Evolutionary conservation across 2,888 invertebrate species (phyloP), one percentile per base, ranked within the genome.

Genomic region (Rhamnusium bicolor): DNA sequence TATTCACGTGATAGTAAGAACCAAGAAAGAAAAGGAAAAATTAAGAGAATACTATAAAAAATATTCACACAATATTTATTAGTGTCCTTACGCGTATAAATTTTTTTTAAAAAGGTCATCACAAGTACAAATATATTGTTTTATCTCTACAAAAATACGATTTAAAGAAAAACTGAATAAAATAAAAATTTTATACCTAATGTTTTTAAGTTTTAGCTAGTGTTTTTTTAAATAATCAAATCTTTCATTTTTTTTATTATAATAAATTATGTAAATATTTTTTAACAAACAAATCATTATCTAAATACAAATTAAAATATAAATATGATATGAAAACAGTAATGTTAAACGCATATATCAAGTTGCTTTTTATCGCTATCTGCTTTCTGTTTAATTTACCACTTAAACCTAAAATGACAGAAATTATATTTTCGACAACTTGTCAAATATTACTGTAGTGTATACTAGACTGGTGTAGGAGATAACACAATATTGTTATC

Each of bases 251-350:
- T n/a, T 63, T 63, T 63, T 63, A 16, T 63, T 61, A 61, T 61
- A 46, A 27, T n/a, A 7, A n/a, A 21, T 49, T 65, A 53, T 32
- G 65, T 65, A 65, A 65, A 65, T 53, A 65, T 65, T 65, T 65
- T 53, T 65, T 53, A n/a, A 65, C 51, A 65, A 65, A 65, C 65
- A 53, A 58, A 53, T 53, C 18, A 32, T 32, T 65, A 65, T 65
- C 65, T 32, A 40, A 65, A 65, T 29, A 19, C 12, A 29, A 29
- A 58, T 54, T 58, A 51, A 53, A 65, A 47, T n/a, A 40, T 53
- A 65, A 65, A 53, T 53, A 53, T 53, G 63, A 63, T 63, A 63
- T 21, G 54, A 24, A 21, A 10, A 14, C 47, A 27, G 14, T 6
- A 16, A 47, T 51, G 24, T 51, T 65, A 53, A 54, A 65, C 51